Evolutionary conservation across 2,113 vertebrate genomes (phyloP), one percentile per base, ranked within the genome.

Genomic region (Grallaria varia): DNA sequence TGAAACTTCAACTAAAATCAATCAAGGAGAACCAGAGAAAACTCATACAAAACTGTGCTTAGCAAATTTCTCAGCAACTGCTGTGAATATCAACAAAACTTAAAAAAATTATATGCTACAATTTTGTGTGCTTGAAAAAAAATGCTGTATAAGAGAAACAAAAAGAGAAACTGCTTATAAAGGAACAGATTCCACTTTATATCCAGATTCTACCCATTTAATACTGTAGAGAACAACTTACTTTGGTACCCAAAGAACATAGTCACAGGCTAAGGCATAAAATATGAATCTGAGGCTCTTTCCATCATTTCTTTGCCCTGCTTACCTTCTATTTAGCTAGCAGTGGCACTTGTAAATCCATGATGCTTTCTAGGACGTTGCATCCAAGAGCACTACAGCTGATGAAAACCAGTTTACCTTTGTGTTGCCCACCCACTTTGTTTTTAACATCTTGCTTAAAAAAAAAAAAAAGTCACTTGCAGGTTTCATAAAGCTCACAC

Each of bases 1-100:
- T 84, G 47, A 95, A 93, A 71, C 15, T 82, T 78, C 21, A 85
- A 63, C 53, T 45, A 64, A 84, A 89, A 90, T 87, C 52, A 74
- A 14, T 55, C 33, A 78, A n/a, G 22, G 33, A 96, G 60, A 81
- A 78, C 5, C 60, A 86, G 78, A 90, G 59, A 81, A 88, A 96
- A 85, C 30, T 87, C 18, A 74, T 25, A 74, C 14, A 85, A 69
- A 87, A 67, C 33, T 8, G 7, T 35, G 33, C 42, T 60, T 77
- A 73, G 63, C 19, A 62, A 55, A 87, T 80, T 82, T 87, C 37
- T 30, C 24, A n/a, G 37, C 49, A 75, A 78, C 33, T 68, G 60
- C 23, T 52, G 25, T 91, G 37, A 84, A 71, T 42, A 93, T 52
- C 63, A 89, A 74, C 14, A 69, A 77, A 84, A 58, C 19, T 39